Evolutionary conservation across 2,113 vertebrate genomes (phyloP).

Genomic region (Oxyruncus cristatus): DNA sequence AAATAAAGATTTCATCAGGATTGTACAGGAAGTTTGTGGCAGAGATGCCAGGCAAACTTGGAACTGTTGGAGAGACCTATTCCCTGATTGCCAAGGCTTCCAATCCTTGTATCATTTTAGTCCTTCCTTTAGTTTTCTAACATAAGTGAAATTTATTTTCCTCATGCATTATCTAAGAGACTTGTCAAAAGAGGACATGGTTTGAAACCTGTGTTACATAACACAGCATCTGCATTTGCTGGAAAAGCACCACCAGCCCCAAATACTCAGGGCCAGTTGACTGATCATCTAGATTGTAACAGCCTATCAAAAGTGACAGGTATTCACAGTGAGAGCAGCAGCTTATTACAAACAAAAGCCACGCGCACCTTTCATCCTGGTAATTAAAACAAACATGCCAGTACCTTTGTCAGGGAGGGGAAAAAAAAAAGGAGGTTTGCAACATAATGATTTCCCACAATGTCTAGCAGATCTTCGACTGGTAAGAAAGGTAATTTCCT

Average conservation of each 20-base stretch:
- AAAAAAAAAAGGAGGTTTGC: background rate
- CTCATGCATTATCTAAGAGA: background rate
- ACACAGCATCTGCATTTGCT: background rate
- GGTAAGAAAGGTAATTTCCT: background rate
- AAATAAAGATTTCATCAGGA: background rate
- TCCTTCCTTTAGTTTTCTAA: background rate
- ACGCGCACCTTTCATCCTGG: background rate
- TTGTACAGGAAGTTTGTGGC: background rate
- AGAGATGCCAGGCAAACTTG: background rate
- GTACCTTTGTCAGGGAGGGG: background rate
- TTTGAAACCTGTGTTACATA: background rate
- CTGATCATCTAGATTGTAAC: background rate
- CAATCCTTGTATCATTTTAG: background rate
- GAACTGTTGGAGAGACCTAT: background rate
- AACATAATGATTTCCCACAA: background rate
- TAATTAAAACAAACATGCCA: slow-evolving; percentile 36
- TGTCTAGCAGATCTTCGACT: background rate
- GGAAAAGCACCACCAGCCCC: background rate
- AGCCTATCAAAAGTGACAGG: slow-evolving; percentile 29
- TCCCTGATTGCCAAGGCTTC: background rate
- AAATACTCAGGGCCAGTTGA: background rate
- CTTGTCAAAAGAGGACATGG: background rate
- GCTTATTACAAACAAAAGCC: background rate
- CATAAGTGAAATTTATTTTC: background rate
- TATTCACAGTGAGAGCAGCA: background rate